Evolutionary conservation across 2,888 invertebrate genomes (phyloP).

Genomic region (Synergus umbraculus): DNA sequence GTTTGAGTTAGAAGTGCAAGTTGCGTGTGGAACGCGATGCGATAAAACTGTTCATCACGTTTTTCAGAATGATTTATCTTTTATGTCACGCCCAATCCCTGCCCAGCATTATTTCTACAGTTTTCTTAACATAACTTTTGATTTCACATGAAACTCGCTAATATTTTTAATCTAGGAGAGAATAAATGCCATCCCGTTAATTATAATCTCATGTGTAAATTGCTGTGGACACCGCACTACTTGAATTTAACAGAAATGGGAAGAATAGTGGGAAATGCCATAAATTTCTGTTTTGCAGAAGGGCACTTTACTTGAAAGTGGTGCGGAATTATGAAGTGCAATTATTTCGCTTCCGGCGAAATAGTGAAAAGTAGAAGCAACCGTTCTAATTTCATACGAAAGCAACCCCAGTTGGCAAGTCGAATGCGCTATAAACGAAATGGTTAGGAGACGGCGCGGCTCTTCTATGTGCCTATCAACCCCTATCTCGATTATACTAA

Average conservation of each 20-base stretch:
- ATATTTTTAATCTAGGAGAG: too few relatives aligned
- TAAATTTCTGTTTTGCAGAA: constrained; percentile 53
- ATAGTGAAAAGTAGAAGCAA: constrained; percentile 65
- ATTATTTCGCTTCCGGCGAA: constrained; percentile 64
- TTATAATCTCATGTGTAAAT: not conserved
- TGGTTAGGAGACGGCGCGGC: not conserved
- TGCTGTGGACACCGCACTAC: not conserved
- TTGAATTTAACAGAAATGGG: not conserved
- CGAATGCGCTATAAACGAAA: not conserved
- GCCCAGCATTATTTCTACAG: not conserved
- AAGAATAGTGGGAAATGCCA: not conserved
- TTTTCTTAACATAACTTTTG: not conserved
- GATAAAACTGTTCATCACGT: not conserved
- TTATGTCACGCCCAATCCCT: not conserved
- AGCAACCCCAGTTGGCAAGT: constrained; percentile 51
- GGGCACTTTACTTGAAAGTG: constrained; percentile 61
- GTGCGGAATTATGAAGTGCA: constrained; percentile 64
- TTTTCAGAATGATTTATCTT: constrained; percentile 2
- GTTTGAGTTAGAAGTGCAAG: not conserved
- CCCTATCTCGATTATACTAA: constrained; percentile 3
- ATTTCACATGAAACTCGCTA: not conserved
- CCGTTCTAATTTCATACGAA: constrained; percentile 66
- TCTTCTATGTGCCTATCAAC: constrained; percentile 8
- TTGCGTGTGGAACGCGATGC: constrained; percentile 1
- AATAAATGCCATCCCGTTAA: not conserved